Evolutionary conservation across 2,888 invertebrate genomes (phyloP).

Genomic region (Hirtodrosophila alboralis): DNA sequence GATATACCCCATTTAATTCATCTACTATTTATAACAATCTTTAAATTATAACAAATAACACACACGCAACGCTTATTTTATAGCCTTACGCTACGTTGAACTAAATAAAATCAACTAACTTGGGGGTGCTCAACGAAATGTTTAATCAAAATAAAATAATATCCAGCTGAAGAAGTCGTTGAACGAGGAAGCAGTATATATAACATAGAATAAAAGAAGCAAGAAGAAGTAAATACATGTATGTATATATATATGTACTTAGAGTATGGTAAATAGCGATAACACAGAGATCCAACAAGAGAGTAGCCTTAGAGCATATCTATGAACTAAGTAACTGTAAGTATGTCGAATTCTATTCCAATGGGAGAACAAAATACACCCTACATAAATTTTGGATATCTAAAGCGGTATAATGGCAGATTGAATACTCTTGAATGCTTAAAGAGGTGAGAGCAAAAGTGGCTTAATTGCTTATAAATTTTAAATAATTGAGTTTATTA

Average conservation of each 20-base stretch:
- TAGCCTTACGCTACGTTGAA: constrained; percentile 29
- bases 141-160: constrained; percentile 62
- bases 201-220: constrained; percentile 13
- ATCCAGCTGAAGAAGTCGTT: constrained; percentile 59
- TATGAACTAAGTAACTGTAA: constrained; percentile 39
- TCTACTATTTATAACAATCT: constrained; percentile 27
- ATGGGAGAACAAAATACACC: constrained; percentile 6
- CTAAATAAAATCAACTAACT: constrained; percentile 44
- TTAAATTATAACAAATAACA: constrained; percentile 23
- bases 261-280: constrained; percentile 26
- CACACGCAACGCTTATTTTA: constrained; percentile 21
- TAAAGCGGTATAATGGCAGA: background rate
- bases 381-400: background rate
- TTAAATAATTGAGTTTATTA: no score
- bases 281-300: constrained; percentile 44
- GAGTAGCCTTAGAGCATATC: constrained; percentile 27
- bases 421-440: constrained; percentile 8
- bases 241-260: no score
- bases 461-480: no score
- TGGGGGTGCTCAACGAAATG: constrained; percentile 41
- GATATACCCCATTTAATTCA: constrained; percentile 39
- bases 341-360: constrained; percentile 22
- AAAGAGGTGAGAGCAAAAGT: no score
- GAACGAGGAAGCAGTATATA: constrained; percentile 53
- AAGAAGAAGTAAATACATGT: constrained; percentile 17